phyloP scores from a whole-genome alignment of 2,113 vertebrate genomes.

The Gobiocypris rarus region DNA sequence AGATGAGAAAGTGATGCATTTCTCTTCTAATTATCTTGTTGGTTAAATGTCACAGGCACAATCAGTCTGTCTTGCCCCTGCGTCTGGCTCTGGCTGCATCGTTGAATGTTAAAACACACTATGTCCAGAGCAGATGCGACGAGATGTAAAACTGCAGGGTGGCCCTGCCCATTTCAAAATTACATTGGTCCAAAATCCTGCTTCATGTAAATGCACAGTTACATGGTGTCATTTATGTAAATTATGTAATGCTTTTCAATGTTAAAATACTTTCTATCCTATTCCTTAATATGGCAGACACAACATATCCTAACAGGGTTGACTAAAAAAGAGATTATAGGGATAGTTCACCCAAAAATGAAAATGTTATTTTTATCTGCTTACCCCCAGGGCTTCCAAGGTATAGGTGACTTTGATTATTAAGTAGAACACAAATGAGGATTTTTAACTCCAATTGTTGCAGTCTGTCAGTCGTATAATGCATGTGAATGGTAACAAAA shows the following conservation, averaged over 20 bases:
- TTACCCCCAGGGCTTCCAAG: no score
- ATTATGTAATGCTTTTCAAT: neutral
- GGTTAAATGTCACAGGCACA: slow-evolving; percentile 39
- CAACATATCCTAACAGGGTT: neutral
- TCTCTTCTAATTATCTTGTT: slow-evolving; percentile 44
- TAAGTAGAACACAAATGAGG: no score
- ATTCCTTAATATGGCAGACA: neutral
- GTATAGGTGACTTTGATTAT: no score
- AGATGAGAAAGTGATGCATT: slow-evolving; percentile 47
- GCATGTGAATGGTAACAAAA: no score
- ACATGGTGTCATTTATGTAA: neutral
- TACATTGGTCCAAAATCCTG: neutral
- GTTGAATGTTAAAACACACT: neutral
- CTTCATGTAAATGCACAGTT: neutral
- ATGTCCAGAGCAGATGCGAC: neutral
- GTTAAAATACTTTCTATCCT: neutral
- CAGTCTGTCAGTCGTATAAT: no score
- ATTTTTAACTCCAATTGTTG: no score
- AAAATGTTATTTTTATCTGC: no score
- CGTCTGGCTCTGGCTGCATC: neutral
- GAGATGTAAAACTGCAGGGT: neutral
- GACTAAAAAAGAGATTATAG: no score
- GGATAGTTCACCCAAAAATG: no score
- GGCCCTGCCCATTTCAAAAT: neutral
- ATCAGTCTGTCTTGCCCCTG: slow-evolving; percentile 20